phyloP scores from a whole-genome alignment of 2,888 invertebrate genomes.

The Nysson spinosus region DNA sequence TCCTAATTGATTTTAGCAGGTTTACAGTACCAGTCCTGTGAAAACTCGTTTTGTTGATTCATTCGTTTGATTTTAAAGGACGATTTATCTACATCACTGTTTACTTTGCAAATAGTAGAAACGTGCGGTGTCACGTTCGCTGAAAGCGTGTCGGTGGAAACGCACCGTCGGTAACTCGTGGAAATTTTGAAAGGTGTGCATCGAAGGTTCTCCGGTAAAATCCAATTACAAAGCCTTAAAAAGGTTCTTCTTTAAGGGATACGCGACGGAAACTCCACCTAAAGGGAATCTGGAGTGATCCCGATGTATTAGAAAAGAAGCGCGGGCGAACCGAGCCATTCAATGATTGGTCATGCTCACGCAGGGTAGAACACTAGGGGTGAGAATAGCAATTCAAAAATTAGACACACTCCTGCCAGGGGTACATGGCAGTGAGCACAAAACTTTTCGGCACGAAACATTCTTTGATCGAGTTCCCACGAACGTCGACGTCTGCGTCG shows the following conservation, averaged over 20 bases:
- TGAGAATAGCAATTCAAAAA: constrained; percentile 57
- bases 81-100: constrained; percentile 23
- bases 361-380: constrained; percentile 43
- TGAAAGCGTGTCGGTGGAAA: not conserved
- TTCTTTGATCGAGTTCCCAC: constrained; percentile 49
- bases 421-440: constrained; percentile 22
- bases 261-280: constrained; percentile 26
- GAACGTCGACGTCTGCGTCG: constrained; percentile 29
- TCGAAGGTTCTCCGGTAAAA: constrained; percentile 14
- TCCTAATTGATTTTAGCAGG: too few relatives aligned
- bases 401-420: constrained; percentile 55
- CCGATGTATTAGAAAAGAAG: constrained; percentile 20
- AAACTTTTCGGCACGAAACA: constrained; percentile 27
- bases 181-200: not conserved
- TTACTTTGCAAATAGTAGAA: constrained; percentile 32
- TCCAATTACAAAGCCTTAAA: constrained; percentile 24
- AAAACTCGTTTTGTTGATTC: not conserved
- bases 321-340: constrained; percentile 39
- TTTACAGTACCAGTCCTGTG: too few relatives aligned
- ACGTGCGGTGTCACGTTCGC: constrained; percentile 17
- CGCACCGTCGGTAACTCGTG: not conserved
- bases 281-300: constrained; percentile 33
- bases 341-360: constrained; percentile 53
- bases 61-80: not conserved
- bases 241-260: constrained; percentile 4